phyloP scores from a whole-genome alignment of 2,888 invertebrate genomes.

The Agapostemon virescens region DNA sequence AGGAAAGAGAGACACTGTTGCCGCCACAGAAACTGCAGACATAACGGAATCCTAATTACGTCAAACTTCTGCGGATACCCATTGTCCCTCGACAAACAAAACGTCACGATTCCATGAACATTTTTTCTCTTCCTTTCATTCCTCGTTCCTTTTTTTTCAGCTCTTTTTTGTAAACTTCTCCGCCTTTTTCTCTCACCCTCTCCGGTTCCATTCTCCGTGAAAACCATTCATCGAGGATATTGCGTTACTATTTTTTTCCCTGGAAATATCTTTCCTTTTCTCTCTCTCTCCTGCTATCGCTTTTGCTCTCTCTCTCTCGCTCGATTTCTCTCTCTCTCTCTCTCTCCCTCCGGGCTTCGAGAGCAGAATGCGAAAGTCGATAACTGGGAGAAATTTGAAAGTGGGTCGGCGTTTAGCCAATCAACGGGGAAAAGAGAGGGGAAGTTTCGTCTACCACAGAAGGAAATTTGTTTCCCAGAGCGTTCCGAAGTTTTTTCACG shows the following conservation, averaged over 20 bases:
- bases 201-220: not conserved
- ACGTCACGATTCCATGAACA: conserved; percentile 14
- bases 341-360: not conserved
- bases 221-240: conserved; percentile 22
- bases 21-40: not conserved
- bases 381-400: conserved; percentile 46
- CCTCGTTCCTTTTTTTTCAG: not conserved
- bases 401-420: conserved; percentile 48
- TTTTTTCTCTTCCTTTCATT: conserved; percentile 7
- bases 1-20: conserved; percentile 2
- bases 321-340: not conserved
- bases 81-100: conserved; percentile 29
- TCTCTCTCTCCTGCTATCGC: not conserved
- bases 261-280: not conserved
- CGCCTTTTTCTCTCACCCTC: not conserved
- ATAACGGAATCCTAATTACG: conserved; percentile 43
- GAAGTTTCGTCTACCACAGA: conserved; percentile 4
- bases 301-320: not conserved
- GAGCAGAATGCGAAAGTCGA: conserved; percentile 41
- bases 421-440: conserved; percentile 12
- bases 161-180: not conserved
- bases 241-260: conserved; percentile 8
- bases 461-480: conserved; percentile 44
- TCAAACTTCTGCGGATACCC: conserved; percentile 23
- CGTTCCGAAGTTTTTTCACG: conserved; percentile 28